These are phyloP conservation scores for Sinocyclocheilus rhinocerous DNA, from an alignment of 2,113 vertebrate species.

Conservation along the genomic window DNA sequence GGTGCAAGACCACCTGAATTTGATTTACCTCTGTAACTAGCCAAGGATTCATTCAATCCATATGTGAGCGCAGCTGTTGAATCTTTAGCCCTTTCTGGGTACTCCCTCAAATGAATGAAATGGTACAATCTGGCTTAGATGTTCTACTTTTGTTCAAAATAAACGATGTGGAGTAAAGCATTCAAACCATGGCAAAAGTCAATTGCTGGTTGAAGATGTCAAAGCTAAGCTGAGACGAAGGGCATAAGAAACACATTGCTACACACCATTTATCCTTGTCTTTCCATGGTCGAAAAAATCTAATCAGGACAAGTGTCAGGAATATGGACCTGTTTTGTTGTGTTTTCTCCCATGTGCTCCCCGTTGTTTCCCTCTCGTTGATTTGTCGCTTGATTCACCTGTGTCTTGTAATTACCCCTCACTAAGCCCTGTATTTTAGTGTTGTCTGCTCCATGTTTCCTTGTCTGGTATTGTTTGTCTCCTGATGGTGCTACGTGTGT, in stretches of 20 bases:
- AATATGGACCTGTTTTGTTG: too few relatives aligned
- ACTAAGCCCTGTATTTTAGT: too few relatives aligned
- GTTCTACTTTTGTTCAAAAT: background rate
- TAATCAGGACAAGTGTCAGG: background rate
- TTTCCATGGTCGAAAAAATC: background rate
- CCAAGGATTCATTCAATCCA: conserved; percentile 19
- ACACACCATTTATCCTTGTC: background rate
- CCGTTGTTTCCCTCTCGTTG: too few relatives aligned
- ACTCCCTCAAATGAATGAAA: conserved; percentile 1
- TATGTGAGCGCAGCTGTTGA: conserved; percentile 16
- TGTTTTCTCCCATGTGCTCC: too few relatives aligned
- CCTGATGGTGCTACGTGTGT: too few relatives aligned
- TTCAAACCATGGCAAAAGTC: conserved; percentile 7
- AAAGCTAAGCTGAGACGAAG: background rate
- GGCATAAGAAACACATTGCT: background rate
- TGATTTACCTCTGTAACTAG: conserved; percentile 21
- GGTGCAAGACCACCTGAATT: conserved; percentile 36
- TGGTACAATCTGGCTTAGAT: conserved; percentile 7
- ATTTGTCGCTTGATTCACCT: too few relatives aligned
- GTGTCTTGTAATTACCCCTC: too few relatives aligned
- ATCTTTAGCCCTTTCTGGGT: background rate
- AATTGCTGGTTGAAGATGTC: background rate
- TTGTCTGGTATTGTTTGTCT: too few relatives aligned
- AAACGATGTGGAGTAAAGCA: background rate
- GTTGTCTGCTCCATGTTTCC: too few relatives aligned